A percentile compares a stretch with the other conserved stretches of the same genome.
phyloP scores from a whole-genome alignment of 2,797 vertebrate species.

The Anguilla marmorata region DNA sequence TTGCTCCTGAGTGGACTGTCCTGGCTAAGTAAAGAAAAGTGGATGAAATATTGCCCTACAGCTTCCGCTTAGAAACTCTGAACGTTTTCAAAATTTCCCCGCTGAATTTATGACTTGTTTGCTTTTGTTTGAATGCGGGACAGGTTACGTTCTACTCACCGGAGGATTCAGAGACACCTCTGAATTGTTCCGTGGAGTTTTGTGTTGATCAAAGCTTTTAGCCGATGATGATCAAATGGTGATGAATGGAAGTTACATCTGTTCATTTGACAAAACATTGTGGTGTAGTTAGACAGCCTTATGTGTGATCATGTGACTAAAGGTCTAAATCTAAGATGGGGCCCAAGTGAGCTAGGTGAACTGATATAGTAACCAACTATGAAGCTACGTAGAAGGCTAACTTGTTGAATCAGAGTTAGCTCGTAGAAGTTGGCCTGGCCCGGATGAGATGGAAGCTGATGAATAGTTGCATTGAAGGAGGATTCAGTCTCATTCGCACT shows the following conservation, averaged over 20 bases:
- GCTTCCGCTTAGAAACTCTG: not conserved
- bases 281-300: not conserved
- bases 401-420: not conserved
- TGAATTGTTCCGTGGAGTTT: not conserved
- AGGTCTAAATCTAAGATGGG: not conserved
- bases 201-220: not conserved
- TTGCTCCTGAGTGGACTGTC: not conserved
- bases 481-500: not conserved
- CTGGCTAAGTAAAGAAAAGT: not conserved
- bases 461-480: not conserved
- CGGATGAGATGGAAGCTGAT: not conserved
- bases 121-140: not conserved
- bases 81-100: not conserved
- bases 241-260: not conserved
- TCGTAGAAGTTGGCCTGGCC: not conserved
- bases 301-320: not conserved
- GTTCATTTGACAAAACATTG: no score
- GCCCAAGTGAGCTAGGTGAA: not conserved
- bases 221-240: not conserved
- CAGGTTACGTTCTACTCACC: not conserved
- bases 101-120: not conserved
- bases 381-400: not conserved
- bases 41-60: not conserved
- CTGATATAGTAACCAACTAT: not conserved
- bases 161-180: not conserved